Evolutionary conservation across 2,113 vertebrate genomes (phyloP), one percentile per base, ranked within the genome.

Genomic region (Daphoenositta chrysoptera): DNA sequence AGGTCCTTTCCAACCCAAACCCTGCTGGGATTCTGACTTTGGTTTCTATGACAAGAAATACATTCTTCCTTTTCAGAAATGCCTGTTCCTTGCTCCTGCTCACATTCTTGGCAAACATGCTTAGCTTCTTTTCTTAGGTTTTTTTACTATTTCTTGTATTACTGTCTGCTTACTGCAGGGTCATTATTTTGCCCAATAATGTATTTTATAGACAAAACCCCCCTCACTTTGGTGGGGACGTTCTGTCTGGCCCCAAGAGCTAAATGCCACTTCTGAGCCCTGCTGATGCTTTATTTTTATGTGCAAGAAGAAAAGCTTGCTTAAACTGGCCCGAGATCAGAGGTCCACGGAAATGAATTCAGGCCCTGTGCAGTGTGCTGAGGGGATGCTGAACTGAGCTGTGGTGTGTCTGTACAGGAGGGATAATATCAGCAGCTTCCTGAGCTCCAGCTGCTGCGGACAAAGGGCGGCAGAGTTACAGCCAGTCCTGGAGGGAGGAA

Each of bases 401-500:
- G 56, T 11, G 78, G 23, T 83, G 86, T 85, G 61, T 58, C 82
- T 30, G 65, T 35, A 70, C 90, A 44, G 27, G 53, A 78, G 61
- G 96, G 79, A 90, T 71, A 83, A 71, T 68, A 77, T 70, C 85
- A 75, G 90, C 94, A 92, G 92, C 94, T 97, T 96, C 93, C 96
- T 89, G 92, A 96, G 89, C 93, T 95, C 92, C 93, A 96, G 93
- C 90, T 96, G 96, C 86, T 82, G 88, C 10, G 65, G 79, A 96
- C 96, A 95, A 95, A 97, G 92, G 90, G 72, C 5, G 2, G 58
- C 60, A 7, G 79, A 95, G 90, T 45, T 68, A 70, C 96, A 89
- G 90, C 12, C 15, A 23, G 87, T 96, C 95, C 93, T 96, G 96
- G 69, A 96, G 93, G 92, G 86, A 96, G 94, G 80, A 95, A 96